A percentile compares a stretch with the other conserved stretches of the same genome.
These are phyloP conservation scores for Sphaerodactylus townsendi DNA, from an alignment of 2,113 vertebrate species.

Conservation along the genomic window DNA sequence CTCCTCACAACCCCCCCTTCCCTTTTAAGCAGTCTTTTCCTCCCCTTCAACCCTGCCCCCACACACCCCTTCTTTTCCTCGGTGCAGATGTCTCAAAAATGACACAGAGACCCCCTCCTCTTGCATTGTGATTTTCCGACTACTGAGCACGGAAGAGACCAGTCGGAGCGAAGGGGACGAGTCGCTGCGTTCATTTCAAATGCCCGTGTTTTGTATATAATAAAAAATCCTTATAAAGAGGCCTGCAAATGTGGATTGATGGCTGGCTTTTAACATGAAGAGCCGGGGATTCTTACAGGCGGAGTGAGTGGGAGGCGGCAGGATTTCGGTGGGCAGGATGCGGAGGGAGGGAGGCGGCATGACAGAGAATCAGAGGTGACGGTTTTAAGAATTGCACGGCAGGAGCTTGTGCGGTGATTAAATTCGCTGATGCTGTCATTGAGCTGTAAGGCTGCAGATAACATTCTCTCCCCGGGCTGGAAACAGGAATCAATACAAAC, in stretches of 20 bases:
- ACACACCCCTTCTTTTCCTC: background rate
- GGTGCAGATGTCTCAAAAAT: background rate
- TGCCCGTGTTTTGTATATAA: background rate
- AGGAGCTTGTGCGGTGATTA: conserved; percentile 76
- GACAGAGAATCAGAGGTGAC: conserved; percentile 75
- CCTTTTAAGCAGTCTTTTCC: background rate
- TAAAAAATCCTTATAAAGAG: conserved; percentile 32
- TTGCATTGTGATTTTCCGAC: background rate
- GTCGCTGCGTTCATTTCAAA: conserved; percentile 41
- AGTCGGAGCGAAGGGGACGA: conserved; percentile 28
- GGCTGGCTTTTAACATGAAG: conserved; percentile 36
- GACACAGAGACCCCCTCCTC: conserved; percentile 7
- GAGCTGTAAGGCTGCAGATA: conserved; percentile 78
- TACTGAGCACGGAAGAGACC: conserved; percentile 20
- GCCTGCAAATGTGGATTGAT: conserved; percentile 45
- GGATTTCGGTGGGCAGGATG: background rate
- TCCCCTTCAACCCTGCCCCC: background rate
- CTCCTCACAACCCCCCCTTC: background rate
- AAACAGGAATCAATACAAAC: conserved; percentile 88
- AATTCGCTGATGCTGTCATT: conserved; percentile 80
- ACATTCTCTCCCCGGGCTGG: conserved; percentile 82
- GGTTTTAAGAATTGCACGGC: conserved; percentile 66
- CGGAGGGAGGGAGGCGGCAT: conserved; percentile 28
- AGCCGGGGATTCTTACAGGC: conserved; percentile 66
- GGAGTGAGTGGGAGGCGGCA: conserved; percentile 46